Evolutionary conservation across 2,113 vertebrate genomes (phyloP).

Genomic region (Callipepla squamata): DNA sequence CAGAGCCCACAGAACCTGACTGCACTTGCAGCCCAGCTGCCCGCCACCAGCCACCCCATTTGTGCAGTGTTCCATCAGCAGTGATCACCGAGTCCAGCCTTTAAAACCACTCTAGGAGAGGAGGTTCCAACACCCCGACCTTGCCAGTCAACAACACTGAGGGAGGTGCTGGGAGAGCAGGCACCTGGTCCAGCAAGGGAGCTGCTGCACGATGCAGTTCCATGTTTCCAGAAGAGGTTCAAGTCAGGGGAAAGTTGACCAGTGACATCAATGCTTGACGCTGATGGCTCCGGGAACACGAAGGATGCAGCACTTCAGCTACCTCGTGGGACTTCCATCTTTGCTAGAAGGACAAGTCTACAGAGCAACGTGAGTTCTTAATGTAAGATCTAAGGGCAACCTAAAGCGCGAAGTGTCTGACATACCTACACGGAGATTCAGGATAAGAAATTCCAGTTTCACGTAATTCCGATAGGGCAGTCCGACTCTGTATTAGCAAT

Average conservation of each 20-base stretch:
- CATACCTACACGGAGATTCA: background rate
- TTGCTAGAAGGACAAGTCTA: background rate
- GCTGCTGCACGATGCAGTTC: rapidly evolving
- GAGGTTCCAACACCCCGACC: background rate
- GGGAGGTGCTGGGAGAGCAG: rapidly evolving
- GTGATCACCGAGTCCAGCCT: rapidly evolving
- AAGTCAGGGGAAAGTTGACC: background rate
- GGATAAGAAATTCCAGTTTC: background rate
- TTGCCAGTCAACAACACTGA: background rate
- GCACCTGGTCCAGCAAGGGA: background rate
- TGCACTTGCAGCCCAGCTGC: background rate
- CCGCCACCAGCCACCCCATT: background rate
- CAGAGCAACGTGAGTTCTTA: background rate
- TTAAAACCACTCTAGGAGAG: background rate
- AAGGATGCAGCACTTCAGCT: background rate
- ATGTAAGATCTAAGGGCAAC: background rate
- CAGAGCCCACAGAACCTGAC: background rate
- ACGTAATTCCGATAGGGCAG: background rate
- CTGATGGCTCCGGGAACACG: background rate
- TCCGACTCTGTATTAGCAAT: background rate
- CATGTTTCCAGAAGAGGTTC: background rate
- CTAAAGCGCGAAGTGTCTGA: background rate
- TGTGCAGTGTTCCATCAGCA: rapidly evolving
- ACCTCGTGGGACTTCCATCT: background rate
- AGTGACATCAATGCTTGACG: background rate